Evolutionary conservation across 2,888 invertebrate species (phyloP).

Genomic region (Polietes domitor): DNA sequence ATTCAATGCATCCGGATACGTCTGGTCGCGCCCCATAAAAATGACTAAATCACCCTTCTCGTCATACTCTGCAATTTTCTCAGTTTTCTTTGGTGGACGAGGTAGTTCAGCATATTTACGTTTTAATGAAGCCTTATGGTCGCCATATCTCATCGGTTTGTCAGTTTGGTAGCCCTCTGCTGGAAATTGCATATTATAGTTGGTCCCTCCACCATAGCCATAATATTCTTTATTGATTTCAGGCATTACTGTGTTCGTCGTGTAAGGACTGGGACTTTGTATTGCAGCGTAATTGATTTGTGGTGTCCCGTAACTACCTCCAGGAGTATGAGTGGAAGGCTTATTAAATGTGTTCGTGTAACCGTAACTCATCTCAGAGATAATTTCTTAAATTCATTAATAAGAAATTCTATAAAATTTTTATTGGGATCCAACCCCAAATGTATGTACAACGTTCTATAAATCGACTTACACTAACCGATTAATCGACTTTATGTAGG

Average conservation of each 20-base stretch:
- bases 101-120: slow-evolving; percentile 51
- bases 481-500: too few relatives aligned
- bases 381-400: not conserved
- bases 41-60: slow-evolving; percentile 59
- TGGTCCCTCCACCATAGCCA: slow-evolving; percentile 45
- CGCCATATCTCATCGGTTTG: slow-evolving; percentile 44
- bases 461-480: too few relatives aligned
- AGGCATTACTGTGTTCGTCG: not conserved
- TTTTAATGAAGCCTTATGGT: slow-evolving; percentile 43
- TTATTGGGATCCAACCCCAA: too few relatives aligned
- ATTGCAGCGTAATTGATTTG: too few relatives aligned
- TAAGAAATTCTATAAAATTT: too few relatives aligned
- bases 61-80: slow-evolving; percentile 37
- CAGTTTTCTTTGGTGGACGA: slow-evolving; percentile 29
- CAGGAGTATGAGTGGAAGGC: too few relatives aligned
- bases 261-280: too few relatives aligned
- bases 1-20: slow-evolving; percentile 80
- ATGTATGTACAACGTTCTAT: too few relatives aligned
- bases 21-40: slow-evolving; percentile 74
- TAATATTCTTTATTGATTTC: slow-evolving; percentile 48
- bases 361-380: not conserved
- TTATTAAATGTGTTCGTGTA: not conserved
- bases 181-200: slow-evolving; percentile 12
- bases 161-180: slow-evolving; percentile 53
- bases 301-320: not conserved